These are phyloP conservation scores for Thecophora atra DNA, from an alignment of 2,888 invertebrate genomes.

Conservation along the genomic window DNA sequence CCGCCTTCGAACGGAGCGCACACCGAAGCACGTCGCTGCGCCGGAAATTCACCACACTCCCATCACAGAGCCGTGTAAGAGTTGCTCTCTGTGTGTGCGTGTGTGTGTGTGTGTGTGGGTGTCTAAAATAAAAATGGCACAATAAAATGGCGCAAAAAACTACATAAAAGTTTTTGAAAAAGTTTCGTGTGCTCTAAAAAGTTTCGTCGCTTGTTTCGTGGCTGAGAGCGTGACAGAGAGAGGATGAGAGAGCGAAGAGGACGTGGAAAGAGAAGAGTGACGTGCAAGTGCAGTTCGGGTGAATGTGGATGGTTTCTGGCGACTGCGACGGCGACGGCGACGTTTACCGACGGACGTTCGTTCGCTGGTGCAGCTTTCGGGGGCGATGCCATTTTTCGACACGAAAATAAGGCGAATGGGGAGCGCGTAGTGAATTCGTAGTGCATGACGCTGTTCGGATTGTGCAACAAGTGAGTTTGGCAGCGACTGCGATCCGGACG, in stretches of 20 bases:
- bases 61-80: too few species aligned
- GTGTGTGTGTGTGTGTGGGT: slow-evolving; percentile 33
- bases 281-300: slow-evolving; percentile 15
- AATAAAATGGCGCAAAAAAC: slow-evolving; percentile 48
- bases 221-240: slow-evolving; percentile 35
- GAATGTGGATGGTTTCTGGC: slow-evolving; percentile 20
- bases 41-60: too few species aligned
- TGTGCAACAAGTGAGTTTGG: slow-evolving; percentile 68
- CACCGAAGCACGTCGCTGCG: too few species aligned
- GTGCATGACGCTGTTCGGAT: slow-evolving; percentile 55
- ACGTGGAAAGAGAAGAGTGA: slow-evolving; percentile 1
- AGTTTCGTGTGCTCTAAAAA: slow-evolving; percentile 66
- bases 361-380: slow-evolving; percentile 23
- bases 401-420: slow-evolving; percentile 53
- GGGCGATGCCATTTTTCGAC: slow-evolving; percentile 58
- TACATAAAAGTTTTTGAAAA: slow-evolving; percentile 57
- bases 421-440: slow-evolving; percentile 39
- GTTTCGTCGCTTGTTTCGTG: slow-evolving; percentile 50
- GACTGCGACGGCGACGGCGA: background rate
- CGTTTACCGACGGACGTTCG: background rate
- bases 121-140: slow-evolving; percentile 36
- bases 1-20: too few species aligned
- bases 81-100: slow-evolving; percentile 32
- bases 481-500: slow-evolving; percentile 64
- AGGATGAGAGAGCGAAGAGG: slow-evolving; percentile 25